Evolutionary conservation across 1,140 invertebrate genomes (phyloP).

Genomic region (Agrypnia vestita): DNA sequence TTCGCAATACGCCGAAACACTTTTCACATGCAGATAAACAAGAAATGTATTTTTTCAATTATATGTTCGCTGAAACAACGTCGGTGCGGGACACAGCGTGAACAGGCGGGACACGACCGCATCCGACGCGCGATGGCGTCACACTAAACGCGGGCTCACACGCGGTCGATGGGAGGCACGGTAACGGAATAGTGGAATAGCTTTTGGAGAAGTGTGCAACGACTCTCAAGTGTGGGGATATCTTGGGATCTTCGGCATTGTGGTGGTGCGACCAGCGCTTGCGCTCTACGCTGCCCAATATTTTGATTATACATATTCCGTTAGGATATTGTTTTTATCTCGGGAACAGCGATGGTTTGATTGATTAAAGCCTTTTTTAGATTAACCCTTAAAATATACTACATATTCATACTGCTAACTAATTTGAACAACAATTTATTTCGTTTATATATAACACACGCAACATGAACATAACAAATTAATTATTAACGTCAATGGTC

Average conservation of each 20-base stretch:
- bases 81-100: background rate
- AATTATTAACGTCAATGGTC: no score
- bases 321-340: constrained; percentile 35
- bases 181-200: constrained; percentile 41
- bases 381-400: background rate
- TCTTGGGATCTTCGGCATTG: constrained; percentile 32
- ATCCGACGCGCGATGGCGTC: constrained; percentile 53
- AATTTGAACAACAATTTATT: no score
- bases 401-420: no score
- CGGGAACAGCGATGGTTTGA: constrained; percentile 21
- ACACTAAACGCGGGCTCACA: constrained; percentile 43
- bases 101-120: constrained; percentile 19
- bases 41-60: constrained; percentile 29
- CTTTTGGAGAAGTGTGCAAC: constrained; percentile 35
- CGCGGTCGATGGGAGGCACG: constrained; percentile 52
- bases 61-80: constrained; percentile 27
- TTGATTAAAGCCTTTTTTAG: constrained; percentile 1
- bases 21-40: constrained; percentile 29
- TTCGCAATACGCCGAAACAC: constrained; percentile 5
- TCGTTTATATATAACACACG: no score
- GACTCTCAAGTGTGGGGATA: constrained; percentile 34
- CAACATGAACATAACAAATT: no score
- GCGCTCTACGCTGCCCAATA: constrained; percentile 31
- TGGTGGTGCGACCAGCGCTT: constrained; percentile 26
- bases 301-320: constrained; percentile 30